Evolutionary conservation across 1,140 invertebrate genomes (phyloP).

Genomic region (Zaprionus vittiger): DNA sequence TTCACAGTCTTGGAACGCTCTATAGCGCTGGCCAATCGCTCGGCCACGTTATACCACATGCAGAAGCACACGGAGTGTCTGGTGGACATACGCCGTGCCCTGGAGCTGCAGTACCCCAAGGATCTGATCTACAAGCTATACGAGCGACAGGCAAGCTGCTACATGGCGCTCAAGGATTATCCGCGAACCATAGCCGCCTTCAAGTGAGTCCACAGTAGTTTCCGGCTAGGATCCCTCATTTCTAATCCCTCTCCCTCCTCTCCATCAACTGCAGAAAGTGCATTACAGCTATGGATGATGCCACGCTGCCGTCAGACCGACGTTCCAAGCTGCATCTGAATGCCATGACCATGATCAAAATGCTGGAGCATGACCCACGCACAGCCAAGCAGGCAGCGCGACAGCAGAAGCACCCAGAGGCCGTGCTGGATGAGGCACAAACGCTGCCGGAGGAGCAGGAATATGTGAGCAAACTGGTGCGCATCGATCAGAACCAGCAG

Average conservation of each 20-base stretch:
- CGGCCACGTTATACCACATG: slow-evolving; percentile 93
- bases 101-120: slow-evolving; percentile 90
- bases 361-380: slow-evolving; percentile 86
- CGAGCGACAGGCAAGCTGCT: slow-evolving; percentile 91
- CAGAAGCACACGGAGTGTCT: slow-evolving; percentile 88
- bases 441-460: slow-evolving; percentile 72
- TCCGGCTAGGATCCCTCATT: background rate
- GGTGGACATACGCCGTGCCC: slow-evolving; percentile 89
- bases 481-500: slow-evolving; percentile 77
- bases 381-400: slow-evolving; percentile 63
- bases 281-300: slow-evolving; percentile 87
- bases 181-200: slow-evolving; percentile 89
- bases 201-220: slow-evolving; percentile 82
- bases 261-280: slow-evolving; percentile 84
- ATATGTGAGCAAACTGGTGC: slow-evolving; percentile 64
- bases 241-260: background rate
- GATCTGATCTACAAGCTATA: slow-evolving; percentile 91
- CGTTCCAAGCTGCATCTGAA: slow-evolving; percentile 88
- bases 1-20: slow-evolving; percentile 87
- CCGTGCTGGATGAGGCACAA: slow-evolving; percentile 47
- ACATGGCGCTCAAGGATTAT: slow-evolving; percentile 89
- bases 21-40: slow-evolving; percentile 93
- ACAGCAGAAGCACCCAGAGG: slow-evolving; percentile 49
- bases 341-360: slow-evolving; percentile 89
- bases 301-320: slow-evolving; percentile 88